Base-by-base conservation (phyloP, 1,140 invertebrate genomes). In the Apis cerana region DNA sequence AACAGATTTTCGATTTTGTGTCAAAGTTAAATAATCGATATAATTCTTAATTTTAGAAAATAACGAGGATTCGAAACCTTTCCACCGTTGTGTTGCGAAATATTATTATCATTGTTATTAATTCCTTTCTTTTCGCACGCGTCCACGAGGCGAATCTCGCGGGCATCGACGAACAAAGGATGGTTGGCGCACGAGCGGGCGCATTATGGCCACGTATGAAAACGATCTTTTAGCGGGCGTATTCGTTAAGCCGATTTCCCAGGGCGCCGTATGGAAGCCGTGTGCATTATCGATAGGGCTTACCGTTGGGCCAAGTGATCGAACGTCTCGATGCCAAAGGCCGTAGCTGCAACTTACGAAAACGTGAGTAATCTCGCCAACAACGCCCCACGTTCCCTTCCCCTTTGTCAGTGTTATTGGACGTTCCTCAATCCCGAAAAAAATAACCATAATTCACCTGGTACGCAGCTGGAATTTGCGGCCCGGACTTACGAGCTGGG, bases 231-330 rank as follows among this genome's bases (percentile, higher is more conserved):
- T 67, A 76, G 79, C 84, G 27, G 27, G 27, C 83, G 71, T 67
- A 80, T 86, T 86, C 83, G 85, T 86, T 86, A 86, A 86, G 83
- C 85, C 85, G 85, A 86, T 86, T 86, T 86, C 83, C 85, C 77
- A 76, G 23, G 79, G 67, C 70, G 71, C 77, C 54, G 65, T 23
- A 52, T 23, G 76, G 76, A 67, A 80, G 61, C 83, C 67, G 85
- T 76, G 71, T 86, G 83, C 85, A 86, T 85, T 86, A 86, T 86
- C 85, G 83, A 86, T 85, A 76, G 59, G 77, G 76, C 84, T 71
- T 69, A 74, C 72, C 76, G 69, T 43, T 61, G 76, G 83, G 52
- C 75, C 69, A 71, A 85, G 68, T 86, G 85, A 86, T 85, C 77
- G 84, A 84, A 67, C 76, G 76, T 68, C 59, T 74, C 81, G 69